Percentiles rank a stretch among this genome's conserved stretches.
These are phyloP conservation scores for cattle (Bos taurus) DNA, from an alignment of 2,113 vertebrate genomes.

Conservation along the genomic window DNA sequence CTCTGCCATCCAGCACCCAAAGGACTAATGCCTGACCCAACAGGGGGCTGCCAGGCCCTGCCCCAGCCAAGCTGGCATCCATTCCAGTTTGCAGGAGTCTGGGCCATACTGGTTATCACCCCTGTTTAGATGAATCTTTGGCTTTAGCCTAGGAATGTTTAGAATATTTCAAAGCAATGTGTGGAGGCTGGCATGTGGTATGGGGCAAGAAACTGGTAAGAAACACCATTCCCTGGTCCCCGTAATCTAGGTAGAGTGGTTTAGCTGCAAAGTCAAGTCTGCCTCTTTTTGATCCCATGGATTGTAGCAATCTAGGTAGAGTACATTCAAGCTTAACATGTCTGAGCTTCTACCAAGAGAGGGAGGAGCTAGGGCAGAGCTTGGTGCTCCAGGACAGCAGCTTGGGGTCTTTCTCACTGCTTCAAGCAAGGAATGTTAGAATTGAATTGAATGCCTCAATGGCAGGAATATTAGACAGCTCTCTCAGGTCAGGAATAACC, in stretches of 20 bases:
- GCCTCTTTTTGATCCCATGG: not conserved
- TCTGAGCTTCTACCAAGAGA: not conserved
- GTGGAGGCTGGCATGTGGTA: not conserved
- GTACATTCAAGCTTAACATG: not conserved
- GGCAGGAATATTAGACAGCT: not conserved
- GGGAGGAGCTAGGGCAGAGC: not conserved
- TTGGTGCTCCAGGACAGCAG: not conserved
- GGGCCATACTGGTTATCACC: not conserved
- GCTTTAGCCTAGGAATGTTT: not conserved
- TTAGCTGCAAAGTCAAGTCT: not conserved
- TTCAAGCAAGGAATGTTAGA: not conserved
- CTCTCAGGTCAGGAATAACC: not conserved
- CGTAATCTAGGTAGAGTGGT: not conserved
- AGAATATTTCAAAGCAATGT: not conserved
- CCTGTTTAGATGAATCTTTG: not conserved
- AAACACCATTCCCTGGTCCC: not conserved
- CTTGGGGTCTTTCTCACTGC: not conserved
- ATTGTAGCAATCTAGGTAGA: not conserved
- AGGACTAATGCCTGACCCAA: not conserved
- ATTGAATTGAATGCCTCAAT: not conserved
- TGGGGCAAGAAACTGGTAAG: not conserved
- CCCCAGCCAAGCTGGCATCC: not conserved
- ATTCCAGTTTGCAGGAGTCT: not conserved
- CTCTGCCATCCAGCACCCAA: not conserved
- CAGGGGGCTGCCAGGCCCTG: not conserved